These are phyloP conservation scores for Datnioides undecimradiatus DNA, from an alignment of 2,113 vertebrate species.

Conservation along the genomic window DNA sequence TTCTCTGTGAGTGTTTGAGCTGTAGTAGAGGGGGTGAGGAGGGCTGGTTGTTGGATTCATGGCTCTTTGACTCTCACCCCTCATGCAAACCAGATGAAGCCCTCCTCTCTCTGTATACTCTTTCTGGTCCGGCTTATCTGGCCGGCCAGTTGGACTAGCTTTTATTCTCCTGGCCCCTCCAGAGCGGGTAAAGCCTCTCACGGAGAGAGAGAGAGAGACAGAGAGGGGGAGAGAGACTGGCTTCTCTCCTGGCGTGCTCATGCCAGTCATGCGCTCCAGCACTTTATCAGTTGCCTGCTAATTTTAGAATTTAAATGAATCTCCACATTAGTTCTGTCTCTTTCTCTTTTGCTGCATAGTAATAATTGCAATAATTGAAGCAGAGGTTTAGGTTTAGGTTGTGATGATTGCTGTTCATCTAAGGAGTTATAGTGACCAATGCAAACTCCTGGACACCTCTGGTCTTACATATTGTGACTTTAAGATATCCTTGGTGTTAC, in stretches of 20 bases:
- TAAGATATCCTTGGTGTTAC: background rate
- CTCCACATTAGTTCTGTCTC: slow-evolving; percentile 50
- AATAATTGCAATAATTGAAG: slow-evolving; percentile 44
- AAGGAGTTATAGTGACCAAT: background rate
- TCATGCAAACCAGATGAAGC: slow-evolving; percentile 71
- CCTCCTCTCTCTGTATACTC: slow-evolving; percentile 58
- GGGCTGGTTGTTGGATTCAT: slow-evolving; percentile 41
- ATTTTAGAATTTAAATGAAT: slow-evolving; percentile 78
- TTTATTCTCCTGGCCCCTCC: slow-evolving; percentile 79
- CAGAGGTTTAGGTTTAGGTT: slow-evolving; percentile 19
- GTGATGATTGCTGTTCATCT: slow-evolving; percentile 20
- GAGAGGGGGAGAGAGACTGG: slow-evolving; percentile 52
- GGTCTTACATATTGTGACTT: background rate
- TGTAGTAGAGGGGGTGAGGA: slow-evolving; percentile 13
- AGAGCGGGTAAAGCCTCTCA: slow-evolving; percentile 73
- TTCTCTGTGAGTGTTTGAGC: slow-evolving; percentile 23
- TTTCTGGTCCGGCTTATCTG: slow-evolving; percentile 77
- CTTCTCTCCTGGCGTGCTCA: slow-evolving; percentile 49
- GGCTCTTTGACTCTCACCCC: slow-evolving; percentile 63
- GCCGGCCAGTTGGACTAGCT: slow-evolving; percentile 76
- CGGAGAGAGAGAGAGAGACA: slow-evolving; percentile 52
- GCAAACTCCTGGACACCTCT: too few relatives aligned
- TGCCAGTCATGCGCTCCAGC: slow-evolving; percentile 61
- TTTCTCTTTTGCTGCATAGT: slow-evolving; percentile 7
- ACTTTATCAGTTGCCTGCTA: slow-evolving; percentile 75